phyloP scores from a whole-genome alignment of 2,797 vertebrate species.

The Pseudochirops corinnae region DNA sequence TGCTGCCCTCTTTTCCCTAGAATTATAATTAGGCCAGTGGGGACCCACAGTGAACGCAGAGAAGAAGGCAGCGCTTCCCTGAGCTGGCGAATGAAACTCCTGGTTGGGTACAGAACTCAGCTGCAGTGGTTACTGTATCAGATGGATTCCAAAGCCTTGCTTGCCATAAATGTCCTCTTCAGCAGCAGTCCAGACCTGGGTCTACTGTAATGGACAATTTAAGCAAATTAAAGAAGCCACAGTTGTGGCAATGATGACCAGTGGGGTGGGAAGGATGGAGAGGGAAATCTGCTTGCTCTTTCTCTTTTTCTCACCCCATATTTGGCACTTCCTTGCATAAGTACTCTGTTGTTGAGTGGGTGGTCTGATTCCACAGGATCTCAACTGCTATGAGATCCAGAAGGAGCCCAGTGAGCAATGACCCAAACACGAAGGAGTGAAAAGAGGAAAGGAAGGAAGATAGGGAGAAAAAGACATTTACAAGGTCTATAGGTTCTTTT shows the following conservation, averaged over 20 bases:
- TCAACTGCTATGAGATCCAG: neutral
- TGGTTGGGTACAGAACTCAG: neutral
- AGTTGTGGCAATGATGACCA: neutral
- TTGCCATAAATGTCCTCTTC: neutral
- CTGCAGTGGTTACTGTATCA: neutral
- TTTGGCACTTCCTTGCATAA: neutral
- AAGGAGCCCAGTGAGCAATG: neutral
- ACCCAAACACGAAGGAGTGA: neutral
- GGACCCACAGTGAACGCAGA: neutral
- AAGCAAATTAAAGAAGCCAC: neutral
- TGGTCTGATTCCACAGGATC: neutral
- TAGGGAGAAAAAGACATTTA: neutral
- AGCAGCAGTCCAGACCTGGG: neutral
- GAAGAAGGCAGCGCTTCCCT: neutral
- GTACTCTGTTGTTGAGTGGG: neutral
- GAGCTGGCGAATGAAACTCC: neutral
- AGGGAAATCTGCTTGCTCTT: neutral
- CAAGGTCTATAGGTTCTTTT: neutral
- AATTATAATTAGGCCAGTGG: neutral
- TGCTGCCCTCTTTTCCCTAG: neutral
- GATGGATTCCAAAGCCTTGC: neutral
- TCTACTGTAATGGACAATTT: neutral
- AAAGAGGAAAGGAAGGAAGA: neutral
- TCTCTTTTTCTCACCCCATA: neutral
- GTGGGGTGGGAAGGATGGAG: neutral